phyloP scores from a whole-genome alignment of 2,113 vertebrate genomes.

The Heteronetta atricapilla region DNA sequence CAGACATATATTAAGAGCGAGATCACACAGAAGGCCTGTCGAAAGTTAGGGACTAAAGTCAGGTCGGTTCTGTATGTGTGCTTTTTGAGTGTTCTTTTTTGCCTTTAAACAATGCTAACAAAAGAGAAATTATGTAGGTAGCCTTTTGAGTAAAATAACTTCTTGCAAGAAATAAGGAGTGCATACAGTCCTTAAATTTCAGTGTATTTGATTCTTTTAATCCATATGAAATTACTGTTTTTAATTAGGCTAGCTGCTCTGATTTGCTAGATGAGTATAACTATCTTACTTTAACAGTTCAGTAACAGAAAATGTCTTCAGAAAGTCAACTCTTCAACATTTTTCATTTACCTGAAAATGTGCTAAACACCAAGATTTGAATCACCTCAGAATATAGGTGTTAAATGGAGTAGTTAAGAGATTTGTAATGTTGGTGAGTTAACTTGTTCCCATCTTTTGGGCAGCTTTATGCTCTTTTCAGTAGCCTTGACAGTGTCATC shows the following conservation, averaged over 20 bases:
- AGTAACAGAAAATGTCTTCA: background rate
- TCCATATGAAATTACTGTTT: background rate
- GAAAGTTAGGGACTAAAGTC: background rate
- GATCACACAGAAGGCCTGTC: background rate
- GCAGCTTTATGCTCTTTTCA: background rate
- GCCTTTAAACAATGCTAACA: background rate
- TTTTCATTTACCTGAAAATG: background rate
- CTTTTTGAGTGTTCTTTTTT: background rate
- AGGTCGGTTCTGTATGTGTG: background rate
- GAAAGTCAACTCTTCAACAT: background rate
- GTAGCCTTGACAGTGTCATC: background rate
- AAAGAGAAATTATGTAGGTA: background rate
- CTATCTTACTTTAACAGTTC: background rate
- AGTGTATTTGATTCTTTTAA: background rate
- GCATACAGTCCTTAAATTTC: background rate
- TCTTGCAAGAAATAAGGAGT: background rate
- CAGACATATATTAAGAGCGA: background rate
- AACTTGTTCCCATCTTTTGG: background rate
- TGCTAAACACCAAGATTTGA: background rate
- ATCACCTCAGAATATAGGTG: background rate
- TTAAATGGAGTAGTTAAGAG: background rate
- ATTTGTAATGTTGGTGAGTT: background rate
- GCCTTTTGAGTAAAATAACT: background rate
- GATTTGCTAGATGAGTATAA: background rate
- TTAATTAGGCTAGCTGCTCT: background rate